Percentiles rank a stretch among this genome's conserved stretches.
phyloP scores from a whole-genome alignment of 35 echinoderm and acorn worm species.

The Stichopus chloronotus region DNA sequence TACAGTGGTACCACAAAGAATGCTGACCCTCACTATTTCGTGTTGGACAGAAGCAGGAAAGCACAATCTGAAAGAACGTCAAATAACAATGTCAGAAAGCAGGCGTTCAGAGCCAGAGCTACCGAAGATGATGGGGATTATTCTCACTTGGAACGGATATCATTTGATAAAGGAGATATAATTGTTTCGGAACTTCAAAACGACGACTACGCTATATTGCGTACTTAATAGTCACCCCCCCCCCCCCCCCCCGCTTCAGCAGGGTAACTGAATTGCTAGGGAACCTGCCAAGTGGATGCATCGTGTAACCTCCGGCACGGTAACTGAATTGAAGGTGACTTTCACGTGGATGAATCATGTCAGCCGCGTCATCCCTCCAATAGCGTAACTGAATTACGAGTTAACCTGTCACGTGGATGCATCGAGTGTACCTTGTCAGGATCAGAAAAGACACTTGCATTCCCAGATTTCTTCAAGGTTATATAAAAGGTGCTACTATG shows the following conservation, averaged over 20 bases:
- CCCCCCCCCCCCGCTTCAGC: neutral
- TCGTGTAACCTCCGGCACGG: no score
- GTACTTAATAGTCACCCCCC: neutral
- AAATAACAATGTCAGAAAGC: constrained; percentile 27
- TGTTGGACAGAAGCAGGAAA: constrained; percentile 46
- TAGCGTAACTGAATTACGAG: no score
- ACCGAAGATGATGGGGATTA: constrained; percentile 45
- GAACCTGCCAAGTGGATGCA: no score
- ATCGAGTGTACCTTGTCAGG: no score
- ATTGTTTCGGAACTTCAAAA: constrained; percentile 41
- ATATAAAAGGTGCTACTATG: no score
- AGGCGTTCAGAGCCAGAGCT: constrained; percentile 11
- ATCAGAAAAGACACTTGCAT: no score
- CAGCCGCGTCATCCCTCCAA: no score
- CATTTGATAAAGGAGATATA: constrained; percentile 44
- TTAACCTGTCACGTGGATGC: no score
- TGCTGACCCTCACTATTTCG: constrained; percentile 33
- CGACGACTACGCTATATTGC: constrained; percentile 29
- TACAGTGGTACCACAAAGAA: constrained; percentile 25
- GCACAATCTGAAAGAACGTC: constrained; percentile 32
- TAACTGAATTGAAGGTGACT: no score
- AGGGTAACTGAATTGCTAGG: neutral
- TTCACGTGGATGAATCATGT: no score
- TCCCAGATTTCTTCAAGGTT: no score
- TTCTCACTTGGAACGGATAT: constrained; percentile 54